Conservation (phyloP, 1,140 invertebrate species). For the Cecropterus lyciades region DNA sequence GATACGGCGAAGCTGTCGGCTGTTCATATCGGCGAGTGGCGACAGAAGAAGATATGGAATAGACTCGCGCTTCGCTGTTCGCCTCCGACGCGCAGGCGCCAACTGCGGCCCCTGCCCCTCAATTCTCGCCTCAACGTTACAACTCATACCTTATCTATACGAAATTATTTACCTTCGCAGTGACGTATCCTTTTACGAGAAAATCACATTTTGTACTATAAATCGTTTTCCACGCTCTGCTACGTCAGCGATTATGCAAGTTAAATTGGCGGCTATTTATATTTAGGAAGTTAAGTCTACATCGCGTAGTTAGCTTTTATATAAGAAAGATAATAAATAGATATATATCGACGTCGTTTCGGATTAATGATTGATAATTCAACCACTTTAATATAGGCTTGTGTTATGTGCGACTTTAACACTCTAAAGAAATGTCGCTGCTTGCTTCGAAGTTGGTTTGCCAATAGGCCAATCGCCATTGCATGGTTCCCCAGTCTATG, state of each 20-base stretch:
- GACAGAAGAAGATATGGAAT: constrained; percentile 41
- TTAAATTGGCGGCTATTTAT: background rate
- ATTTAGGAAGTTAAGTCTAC: constrained; percentile 10
- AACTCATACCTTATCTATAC: constrained; percentile 54
- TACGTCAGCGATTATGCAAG: background rate
- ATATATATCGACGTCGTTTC: too few relatives aligned
- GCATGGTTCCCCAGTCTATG: too few relatives aligned
- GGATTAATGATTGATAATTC: too few relatives aligned
- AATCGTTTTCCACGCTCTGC: constrained; percentile 7
- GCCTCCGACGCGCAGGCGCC: constrained; percentile 65
- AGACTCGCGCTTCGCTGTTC: constrained; percentile 48
- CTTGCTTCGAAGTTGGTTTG: too few relatives aligned
- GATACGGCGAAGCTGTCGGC: constrained; percentile 65
- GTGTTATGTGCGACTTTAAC: too few relatives aligned
- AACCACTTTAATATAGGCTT: too few relatives aligned
- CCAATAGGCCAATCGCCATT: too few relatives aligned
- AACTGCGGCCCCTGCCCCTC: constrained; percentile 58
- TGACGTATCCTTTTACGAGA: constrained; percentile 56
- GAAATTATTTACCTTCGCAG: constrained; percentile 60
- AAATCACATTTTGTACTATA: constrained; percentile 43
- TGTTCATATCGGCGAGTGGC: constrained; percentile 57
- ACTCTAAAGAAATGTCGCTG: too few relatives aligned
- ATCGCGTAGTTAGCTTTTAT: background rate
- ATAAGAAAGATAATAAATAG: too few relatives aligned
- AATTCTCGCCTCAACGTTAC: constrained; percentile 38